Base-by-base conservation (phyloP, 1,140 invertebrate species). In the Drosophila kikkawai region DNA sequence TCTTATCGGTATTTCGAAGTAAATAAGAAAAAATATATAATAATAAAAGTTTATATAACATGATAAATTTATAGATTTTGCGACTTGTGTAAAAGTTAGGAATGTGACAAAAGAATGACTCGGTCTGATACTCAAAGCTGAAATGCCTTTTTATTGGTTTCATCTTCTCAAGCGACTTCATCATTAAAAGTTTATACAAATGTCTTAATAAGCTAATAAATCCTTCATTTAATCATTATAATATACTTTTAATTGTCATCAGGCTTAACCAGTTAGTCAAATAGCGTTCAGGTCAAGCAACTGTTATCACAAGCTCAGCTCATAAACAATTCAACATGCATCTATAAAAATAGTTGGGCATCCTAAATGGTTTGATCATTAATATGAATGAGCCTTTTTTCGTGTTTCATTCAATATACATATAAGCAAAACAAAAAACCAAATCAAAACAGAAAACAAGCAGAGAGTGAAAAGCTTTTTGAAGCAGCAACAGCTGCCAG, bases 401-500 rank as follows among this genome's bases (percentile, higher is more conserved):
- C 17, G 63, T 68, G 0, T 66, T 39, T 48, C 29, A 22, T 39
- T 39, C n/a, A 44, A 29, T 41, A 22, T n/a, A 36, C 15, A 63
- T 44, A 53, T 36, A 34, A 44, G 41, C 17, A 70, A 42, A 74
- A 26, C 34, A 73, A 42, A 75, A 75, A 17, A 75, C 12, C n/a
- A 53, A 77, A 77, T 22, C 64, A 60, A 71, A 50, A 50, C 47
- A 47, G 63, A 68, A 76, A 58, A 67, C 61, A 67, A 34, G 63
- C n/a, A 65, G 32, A 75, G 51, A 75, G 51, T 51, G 75, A 55
- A 77, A 77, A 78, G 64, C 65, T 51, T 29, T 58, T 61, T 19
- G 34, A 29, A 71, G 51, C 60, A 12, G 71, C 73, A 75, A 79
- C 59, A 73, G 76, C 58, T 73, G 75, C 76, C 76, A 65, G 76